Base-by-base conservation (phyloP, 2,797 vertebrate genomes). In the Triplophysa bombifrons region DNA sequence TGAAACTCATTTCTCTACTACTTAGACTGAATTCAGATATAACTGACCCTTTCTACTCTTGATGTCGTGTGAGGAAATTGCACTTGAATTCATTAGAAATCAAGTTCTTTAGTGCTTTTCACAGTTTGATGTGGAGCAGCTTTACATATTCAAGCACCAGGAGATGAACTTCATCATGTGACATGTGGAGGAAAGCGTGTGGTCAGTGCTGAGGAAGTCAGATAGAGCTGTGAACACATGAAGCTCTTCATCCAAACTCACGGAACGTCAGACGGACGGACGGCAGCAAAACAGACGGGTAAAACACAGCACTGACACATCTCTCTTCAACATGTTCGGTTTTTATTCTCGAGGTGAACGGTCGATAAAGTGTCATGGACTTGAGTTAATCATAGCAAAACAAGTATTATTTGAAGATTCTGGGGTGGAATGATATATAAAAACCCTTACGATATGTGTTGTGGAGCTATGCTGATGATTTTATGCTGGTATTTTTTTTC, bases 161-260 rank as follows among this genome's bases (percentile, higher is more conserved):
- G n/a, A 55, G 19, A 17, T 7, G 19, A 9, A 3, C 2, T 2
- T n/a, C 13, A 46, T 48, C 0, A 46, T 34, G 63, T 68, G 65
- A 44, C 14, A 7, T 68, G 41, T 41, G 27, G 34, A 51, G 17
- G 41, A 61, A 56, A 60, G 44, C 11, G 7, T 74, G 44, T 27
- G 74, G 74, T 76, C 25, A 65, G 61, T 41, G 61, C 61, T 44
- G 74, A 76, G 63, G 63, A 76, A 76, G 16, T 56, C 30, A 55
- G 74, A 76, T 44, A 76, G 48, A 75, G 44, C 72, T 3, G 34
- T 20, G 68, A 50, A 51, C 19, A 55, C 53, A 55, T 20, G 7
- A 55, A n/a, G 17, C 19, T n/a, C 17, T n/a, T 55, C 19, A 55
- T 55, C 19, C 2, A n/a, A 10, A 8, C 19, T 55, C 19, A n/a